These are phyloP conservation scores for Syngnathoides biaculeatus DNA, from an alignment of 2,113 vertebrate species.

Conservation along the genomic window DNA sequence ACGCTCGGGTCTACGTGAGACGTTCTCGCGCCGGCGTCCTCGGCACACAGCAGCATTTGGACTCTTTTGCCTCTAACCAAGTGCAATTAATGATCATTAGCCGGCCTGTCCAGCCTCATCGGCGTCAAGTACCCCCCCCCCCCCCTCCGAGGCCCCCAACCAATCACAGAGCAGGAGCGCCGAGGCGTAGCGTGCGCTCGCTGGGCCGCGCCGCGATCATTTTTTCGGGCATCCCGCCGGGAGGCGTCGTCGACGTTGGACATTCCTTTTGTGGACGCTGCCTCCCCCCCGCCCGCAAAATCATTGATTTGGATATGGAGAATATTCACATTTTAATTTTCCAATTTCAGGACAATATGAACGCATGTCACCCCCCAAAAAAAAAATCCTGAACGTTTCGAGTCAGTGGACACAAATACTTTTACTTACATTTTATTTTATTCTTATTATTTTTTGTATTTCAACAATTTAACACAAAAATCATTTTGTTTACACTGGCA, in stretches of 20 bases:
- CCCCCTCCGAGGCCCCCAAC: conserved; percentile 40
- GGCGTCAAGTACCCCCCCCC: conserved; percentile 79
- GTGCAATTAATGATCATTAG: conserved; percentile 98
- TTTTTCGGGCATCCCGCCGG: conserved; percentile 82
- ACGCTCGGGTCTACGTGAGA: conserved; percentile 36
- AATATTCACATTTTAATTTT: no score
- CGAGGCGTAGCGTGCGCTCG: conserved; percentile 80
- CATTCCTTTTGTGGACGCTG: not conserved
- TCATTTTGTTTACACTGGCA: no score
- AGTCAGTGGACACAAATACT: no score
- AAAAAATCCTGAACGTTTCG: no score
- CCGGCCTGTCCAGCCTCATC: conserved; percentile 84
- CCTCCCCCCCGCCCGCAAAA: not conserved
- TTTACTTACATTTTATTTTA: no score
- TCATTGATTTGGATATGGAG: not conserved
- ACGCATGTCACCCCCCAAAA: no score
- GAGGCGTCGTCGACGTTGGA: conserved; percentile 65
- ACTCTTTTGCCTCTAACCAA: conserved; percentile 82
- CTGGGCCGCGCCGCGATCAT: conserved; percentile 79
- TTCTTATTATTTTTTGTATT: not conserved
- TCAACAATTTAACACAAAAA: not conserved
- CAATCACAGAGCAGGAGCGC: conserved; percentile 71
- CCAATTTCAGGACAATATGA: no score
- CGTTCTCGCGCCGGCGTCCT: conserved; percentile 76
- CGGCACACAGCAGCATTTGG: conserved; percentile 74